phyloP scores from a whole-genome alignment of 64 coral and sea anemone genomes.

The Platygyra sinensis region DNA sequence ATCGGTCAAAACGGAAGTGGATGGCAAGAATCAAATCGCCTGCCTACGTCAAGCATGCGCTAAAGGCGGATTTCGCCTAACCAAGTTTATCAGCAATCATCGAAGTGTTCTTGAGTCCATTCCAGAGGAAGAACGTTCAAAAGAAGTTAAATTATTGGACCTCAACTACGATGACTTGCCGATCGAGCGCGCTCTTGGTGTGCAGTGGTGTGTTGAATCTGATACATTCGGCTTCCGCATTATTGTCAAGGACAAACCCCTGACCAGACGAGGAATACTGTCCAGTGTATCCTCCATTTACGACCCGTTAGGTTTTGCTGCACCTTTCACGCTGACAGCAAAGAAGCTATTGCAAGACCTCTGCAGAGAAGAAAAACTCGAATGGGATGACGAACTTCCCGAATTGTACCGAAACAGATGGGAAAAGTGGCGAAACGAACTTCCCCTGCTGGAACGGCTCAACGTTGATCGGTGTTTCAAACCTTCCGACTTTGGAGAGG shows the following conservation, averaged over 20 bases:
- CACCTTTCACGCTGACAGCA: too few species aligned
- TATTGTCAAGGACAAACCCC: neutral
- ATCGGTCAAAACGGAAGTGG: neutral
- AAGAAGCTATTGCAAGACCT: too few species aligned
- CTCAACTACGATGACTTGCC: conserved; percentile 2
- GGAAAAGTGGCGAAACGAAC: too few species aligned
- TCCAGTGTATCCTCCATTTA: neutral
- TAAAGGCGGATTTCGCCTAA: conserved; percentile 21
- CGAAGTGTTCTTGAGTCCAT: conserved; percentile 15
- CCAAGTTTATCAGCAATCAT: conserved; percentile 22
- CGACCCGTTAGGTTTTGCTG: too few species aligned
- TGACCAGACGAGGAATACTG: neutral
- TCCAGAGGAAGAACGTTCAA: conserved; percentile 21
- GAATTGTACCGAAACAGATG: too few species aligned
- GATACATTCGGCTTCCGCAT: neutral
- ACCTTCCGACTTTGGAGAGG: conserved; percentile 4
- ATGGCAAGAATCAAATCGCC: neutral
- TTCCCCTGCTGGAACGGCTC: too few species aligned
- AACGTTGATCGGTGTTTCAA: neutral
- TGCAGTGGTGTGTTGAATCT: too few species aligned
- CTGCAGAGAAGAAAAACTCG: too few species aligned
- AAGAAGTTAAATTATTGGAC: conserved; percentile 15
- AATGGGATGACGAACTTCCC: too few species aligned
- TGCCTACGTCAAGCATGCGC: conserved; percentile 5
- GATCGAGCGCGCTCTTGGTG: too few species aligned